Evolutionary conservation across 2,888 invertebrate genomes (phyloP).

Genomic region (Ochlodes sylvanus): DNA sequence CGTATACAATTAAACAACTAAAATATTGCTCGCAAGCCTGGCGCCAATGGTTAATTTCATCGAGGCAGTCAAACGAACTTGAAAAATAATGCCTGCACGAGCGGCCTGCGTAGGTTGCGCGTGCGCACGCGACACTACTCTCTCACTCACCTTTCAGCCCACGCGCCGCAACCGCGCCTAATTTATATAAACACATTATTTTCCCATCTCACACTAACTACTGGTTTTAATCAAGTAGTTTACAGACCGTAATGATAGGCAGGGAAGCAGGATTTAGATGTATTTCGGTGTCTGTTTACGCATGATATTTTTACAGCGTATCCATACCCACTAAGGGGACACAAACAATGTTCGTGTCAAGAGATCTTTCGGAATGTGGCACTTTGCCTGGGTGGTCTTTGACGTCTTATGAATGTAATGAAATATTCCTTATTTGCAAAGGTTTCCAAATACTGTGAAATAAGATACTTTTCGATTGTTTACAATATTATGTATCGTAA

Average conservation of each 20-base stretch:
- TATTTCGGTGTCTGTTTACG: constrained; percentile 9
- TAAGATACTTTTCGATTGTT: constrained; percentile 6
- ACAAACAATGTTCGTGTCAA: constrained; percentile 44
- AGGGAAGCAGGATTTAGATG: constrained; percentile 10
- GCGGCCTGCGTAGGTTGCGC: constrained; percentile 64
- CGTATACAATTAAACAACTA: constrained; percentile 37
- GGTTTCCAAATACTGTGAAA: constrained; percentile 32
- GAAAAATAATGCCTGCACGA: constrained; percentile 67
- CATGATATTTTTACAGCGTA: constrained; percentile 30
- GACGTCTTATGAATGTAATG: constrained; percentile 45
- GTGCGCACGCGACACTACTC: constrained; percentile 63
- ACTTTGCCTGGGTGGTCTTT: constrained; percentile 47
- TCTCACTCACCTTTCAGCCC: constrained; percentile 66
- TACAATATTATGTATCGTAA: neutral
- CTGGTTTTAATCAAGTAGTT: constrained; percentile 57
- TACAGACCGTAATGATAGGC: constrained; percentile 25
- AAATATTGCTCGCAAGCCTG: constrained; percentile 45
- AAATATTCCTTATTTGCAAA: constrained; percentile 44
- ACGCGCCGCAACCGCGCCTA: constrained; percentile 60
- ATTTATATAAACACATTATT: constrained; percentile 77
- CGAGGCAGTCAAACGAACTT: constrained; percentile 52
- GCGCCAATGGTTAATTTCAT: constrained; percentile 60
- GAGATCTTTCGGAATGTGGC: constrained; percentile 43
- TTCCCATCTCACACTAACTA: constrained; percentile 70
- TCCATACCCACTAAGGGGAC: constrained; percentile 41